Percentiles rank a stretch among this genome's conserved stretches.
phyloP scores from a whole-genome alignment of 37 sponge, comb jelly and placozoan genomes.

The Aplysina aerophoba region DNA sequence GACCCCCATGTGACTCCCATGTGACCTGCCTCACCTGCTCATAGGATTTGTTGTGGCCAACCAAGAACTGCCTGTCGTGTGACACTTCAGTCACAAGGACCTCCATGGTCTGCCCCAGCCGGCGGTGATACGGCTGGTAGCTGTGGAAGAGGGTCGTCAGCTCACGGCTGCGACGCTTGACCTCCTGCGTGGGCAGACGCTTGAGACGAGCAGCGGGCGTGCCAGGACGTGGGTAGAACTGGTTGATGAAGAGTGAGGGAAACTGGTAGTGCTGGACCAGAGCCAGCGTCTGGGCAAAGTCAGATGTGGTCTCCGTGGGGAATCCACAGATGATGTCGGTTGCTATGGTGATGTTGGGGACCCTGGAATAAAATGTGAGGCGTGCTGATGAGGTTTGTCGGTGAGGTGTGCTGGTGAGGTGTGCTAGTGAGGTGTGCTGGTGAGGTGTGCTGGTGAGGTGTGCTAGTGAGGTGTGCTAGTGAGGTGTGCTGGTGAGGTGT shows the following conservation, averaged over 20 bases:
- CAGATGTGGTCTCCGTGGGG: constrained; percentile 93
- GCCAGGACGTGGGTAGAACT: constrained; percentile 98
- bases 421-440: no score
- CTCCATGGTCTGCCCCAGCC: constrained; percentile 65
- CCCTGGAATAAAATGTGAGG: constrained; percentile 46
- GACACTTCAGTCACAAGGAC: constrained; percentile 92
- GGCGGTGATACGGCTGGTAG: constrained; percentile 72
- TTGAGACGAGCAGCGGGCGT: constrained; percentile 97
- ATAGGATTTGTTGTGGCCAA: constrained; percentile 96
- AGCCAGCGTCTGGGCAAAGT: constrained; percentile 76
- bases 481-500: no score
- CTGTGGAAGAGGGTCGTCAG: constrained; percentile 80
- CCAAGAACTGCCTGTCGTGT: constrained; percentile 77
- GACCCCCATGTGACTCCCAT: not conserved
- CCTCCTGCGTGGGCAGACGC: constrained; percentile 86
- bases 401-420: no score
- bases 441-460: no score
- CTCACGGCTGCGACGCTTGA: constrained; percentile 44
- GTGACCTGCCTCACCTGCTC: constrained; percentile 69
- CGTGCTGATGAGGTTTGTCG: no score
- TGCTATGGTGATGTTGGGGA: constrained; percentile 95
- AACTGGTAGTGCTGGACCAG: constrained; percentile 86
- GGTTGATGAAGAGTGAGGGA: constrained; percentile 97
- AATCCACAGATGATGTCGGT: constrained; percentile 99
- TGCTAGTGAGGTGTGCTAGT: no score